Evolutionary conservation across 2,113 vertebrate genomes (phyloP).

Genomic region (Halichoeres trimaculatus): DNA sequence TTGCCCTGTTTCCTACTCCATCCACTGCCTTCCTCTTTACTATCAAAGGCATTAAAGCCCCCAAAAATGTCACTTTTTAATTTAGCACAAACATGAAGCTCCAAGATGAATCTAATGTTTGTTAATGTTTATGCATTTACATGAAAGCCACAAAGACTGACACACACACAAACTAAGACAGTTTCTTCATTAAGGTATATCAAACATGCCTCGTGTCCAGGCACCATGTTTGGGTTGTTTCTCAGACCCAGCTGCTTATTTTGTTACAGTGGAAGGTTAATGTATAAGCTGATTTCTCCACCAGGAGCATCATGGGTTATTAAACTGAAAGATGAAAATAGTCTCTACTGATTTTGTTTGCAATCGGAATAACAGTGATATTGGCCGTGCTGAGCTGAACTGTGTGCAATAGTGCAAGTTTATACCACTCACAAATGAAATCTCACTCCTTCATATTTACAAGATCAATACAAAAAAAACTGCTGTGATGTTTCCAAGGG

Average conservation of each 20-base stretch:
- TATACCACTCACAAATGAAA: neutral
- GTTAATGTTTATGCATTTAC: neutral
- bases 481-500: neutral
- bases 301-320: neutral
- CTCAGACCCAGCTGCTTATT: neutral
- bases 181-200: conserved; percentile 18
- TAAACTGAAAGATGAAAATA: neutral
- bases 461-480: neutral
- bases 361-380: neutral
- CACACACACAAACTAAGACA: conserved; percentile 3
- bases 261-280: neutral
- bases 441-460: neutral
- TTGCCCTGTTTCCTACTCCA: too few relatives aligned
- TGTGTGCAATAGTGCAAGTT: neutral
- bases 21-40: too few relatives aligned
- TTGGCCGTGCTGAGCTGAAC: neutral
- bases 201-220: neutral
- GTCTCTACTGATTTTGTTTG: neutral
- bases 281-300: neutral
- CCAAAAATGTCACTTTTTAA: too few relatives aligned
- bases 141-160: neutral
- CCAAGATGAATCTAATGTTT: neutral
- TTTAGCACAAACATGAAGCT: neutral
- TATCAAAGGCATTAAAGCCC: too few relatives aligned
- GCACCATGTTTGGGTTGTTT: conserved; percentile 7